Evolutionary conservation across 1,140 invertebrate species (phyloP).

Genomic region (Gryon sp.): DNA sequence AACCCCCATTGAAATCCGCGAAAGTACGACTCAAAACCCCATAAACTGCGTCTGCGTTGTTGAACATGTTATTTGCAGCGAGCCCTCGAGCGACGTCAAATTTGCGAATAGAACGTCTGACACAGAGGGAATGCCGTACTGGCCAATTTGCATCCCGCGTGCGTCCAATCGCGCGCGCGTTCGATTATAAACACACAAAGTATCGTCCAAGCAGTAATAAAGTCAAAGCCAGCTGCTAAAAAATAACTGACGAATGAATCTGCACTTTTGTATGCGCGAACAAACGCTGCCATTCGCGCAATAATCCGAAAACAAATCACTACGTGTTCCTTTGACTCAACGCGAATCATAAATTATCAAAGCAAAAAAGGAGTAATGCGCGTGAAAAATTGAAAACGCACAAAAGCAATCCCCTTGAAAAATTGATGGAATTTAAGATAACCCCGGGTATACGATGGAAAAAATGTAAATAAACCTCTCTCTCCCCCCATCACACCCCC

Average conservation of each 20-base stretch:
- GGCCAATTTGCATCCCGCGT: slow-evolving; percentile 35
- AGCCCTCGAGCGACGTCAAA: slow-evolving; percentile 24
- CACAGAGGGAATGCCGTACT: slow-evolving; percentile 31
- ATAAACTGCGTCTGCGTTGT: slow-evolving; percentile 14
- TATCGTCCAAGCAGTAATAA: slow-evolving; percentile 51
- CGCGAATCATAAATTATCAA: slow-evolving; percentile 60
- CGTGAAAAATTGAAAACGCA: slow-evolving; percentile 64
- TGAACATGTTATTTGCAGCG: slow-evolving; percentile 36
- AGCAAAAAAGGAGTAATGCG: slow-evolving; percentile 57
- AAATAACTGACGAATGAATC: slow-evolving; percentile 63
- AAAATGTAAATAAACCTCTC: slow-evolving; percentile 57
- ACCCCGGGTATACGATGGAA: slow-evolving; percentile 53
- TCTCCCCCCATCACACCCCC: background rate
- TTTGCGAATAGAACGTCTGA: slow-evolving; percentile 31
- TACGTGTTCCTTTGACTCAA: slow-evolving; percentile 54
- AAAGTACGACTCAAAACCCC: slow-evolving; percentile 31
- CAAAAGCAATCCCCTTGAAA: slow-evolving; percentile 61
- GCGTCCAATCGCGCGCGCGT: slow-evolving; percentile 37
- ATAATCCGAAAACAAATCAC: slow-evolving; percentile 65
- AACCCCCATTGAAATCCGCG: slow-evolving; percentile 22
- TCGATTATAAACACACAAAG: slow-evolving; percentile 55
- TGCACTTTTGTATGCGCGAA: slow-evolving; percentile 60
- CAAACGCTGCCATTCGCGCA: slow-evolving; percentile 60
- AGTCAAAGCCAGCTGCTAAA: slow-evolving; percentile 51
- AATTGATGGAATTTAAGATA: slow-evolving; percentile 65